Evolutionary conservation across 2,888 invertebrate species (phyloP).

Genomic region (Caenorhabditis zanzibari): DNA sequence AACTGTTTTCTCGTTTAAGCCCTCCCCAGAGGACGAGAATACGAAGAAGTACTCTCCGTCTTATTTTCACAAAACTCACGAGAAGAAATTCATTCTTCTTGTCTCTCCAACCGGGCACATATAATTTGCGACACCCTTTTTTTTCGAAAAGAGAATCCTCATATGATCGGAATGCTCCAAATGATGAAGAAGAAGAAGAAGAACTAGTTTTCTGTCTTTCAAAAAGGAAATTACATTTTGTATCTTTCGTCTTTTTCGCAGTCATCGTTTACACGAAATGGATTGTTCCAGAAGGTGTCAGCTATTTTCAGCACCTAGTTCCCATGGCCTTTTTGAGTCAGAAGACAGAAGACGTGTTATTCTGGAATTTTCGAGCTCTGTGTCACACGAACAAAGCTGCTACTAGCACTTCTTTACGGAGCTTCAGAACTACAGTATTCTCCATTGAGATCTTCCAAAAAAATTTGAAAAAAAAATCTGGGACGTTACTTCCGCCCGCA

Average conservation of each 20-base stretch:
- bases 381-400: no score
- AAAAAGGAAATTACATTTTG: conserved; percentile 45
- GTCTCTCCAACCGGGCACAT: conserved; percentile 7
- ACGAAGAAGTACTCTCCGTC: conserved; percentile 13
- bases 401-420: no score
- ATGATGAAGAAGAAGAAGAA: no score
- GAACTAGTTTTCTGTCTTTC: not conserved
- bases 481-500: conserved; percentile 43
- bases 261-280: not conserved
- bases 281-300: not conserved
- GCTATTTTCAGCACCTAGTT: not conserved
- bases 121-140: conserved; percentile 57
- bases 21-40: conserved; percentile 15
- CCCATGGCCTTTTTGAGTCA: conserved; percentile 11
- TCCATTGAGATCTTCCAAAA: not conserved
- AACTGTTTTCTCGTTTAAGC: conserved; percentile 45
- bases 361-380: not conserved
- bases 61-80: conserved; percentile 9
- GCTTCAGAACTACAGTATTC: not conserved
- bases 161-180: conserved; percentile 29
- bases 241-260: not conserved
- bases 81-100: conserved; percentile 36
- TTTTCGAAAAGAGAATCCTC: conserved; percentile 30
- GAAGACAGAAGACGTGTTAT: not conserved
- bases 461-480: not conserved